These are phyloP conservation scores for Rugalucina vietnamica DNA, from an alignment of 2,888 invertebrate genomes.

Conservation along the genomic window DNA sequence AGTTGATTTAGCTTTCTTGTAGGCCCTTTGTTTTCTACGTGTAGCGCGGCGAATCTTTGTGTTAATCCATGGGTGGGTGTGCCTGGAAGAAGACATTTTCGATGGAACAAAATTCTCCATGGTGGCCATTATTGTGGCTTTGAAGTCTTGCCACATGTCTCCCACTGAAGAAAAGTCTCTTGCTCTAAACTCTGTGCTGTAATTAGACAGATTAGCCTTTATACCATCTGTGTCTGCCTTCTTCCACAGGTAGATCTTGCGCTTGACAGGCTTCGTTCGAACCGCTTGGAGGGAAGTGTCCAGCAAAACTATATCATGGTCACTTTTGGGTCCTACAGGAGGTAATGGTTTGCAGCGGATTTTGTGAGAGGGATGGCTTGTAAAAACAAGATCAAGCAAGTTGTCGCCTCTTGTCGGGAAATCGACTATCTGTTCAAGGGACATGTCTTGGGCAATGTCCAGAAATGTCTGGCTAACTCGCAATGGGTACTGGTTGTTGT, in stretches of 20 bases:
- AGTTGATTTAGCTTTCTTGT: slow-evolving; percentile 7
- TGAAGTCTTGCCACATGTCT: slow-evolving; percentile 21
- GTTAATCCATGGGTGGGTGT: slow-evolving; percentile 6
- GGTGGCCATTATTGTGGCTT: not conserved
- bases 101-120: slow-evolving; percentile 19
- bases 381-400: not conserved
- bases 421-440: not conserved
- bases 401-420: not conserved
- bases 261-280: not conserved
- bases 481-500: not conserved
- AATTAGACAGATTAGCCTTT: not conserved
- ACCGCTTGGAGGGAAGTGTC: not conserved
- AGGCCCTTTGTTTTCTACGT: slow-evolving; percentile 5
- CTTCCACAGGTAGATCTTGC: slow-evolving; percentile 5
- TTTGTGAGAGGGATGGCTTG: not conserved
- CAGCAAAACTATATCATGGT: not conserved
- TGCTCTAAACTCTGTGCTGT: not conserved
- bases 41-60: not conserved
- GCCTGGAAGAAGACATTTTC: not conserved
- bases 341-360: not conserved
- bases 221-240: slow-evolving; percentile 23
- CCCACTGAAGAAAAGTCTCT: not conserved
- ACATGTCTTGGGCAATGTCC: not conserved
- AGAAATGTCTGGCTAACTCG: not conserved
- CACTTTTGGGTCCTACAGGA: not conserved